Evolutionary conservation across 1,140 invertebrate species (phyloP).

Genomic region (Euura saliciscinereae): DNA sequence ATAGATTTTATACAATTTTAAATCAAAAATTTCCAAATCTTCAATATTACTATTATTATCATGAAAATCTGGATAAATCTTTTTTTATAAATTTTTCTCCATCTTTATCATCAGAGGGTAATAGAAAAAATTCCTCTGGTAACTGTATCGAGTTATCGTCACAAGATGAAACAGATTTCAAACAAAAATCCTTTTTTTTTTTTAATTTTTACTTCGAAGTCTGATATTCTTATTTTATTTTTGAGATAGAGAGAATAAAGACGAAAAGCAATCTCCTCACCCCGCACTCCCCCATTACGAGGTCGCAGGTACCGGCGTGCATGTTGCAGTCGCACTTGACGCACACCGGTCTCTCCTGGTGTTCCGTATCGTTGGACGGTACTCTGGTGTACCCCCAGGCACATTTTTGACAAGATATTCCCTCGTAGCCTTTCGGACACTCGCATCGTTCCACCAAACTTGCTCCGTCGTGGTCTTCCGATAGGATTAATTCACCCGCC

Average conservation of each 20-base stretch:
- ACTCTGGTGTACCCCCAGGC: constrained; percentile 83
- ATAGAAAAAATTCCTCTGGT: not conserved
- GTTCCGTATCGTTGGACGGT: constrained; percentile 63
- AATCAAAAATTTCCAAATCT: too few species aligned
- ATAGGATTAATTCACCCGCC: constrained; percentile 6
- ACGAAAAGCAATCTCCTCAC: constrained; percentile 71
- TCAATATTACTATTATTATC: too few species aligned
- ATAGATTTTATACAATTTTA: too few species aligned
- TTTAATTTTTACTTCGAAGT: too few species aligned
- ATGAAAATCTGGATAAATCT: too few species aligned
- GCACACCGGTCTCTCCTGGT: constrained; percentile 69
- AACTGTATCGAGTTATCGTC: not conserved
- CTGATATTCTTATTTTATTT: too few species aligned
- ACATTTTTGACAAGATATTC: constrained; percentile 85
- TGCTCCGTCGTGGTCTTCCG: constrained; percentile 26
- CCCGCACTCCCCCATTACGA: constrained; percentile 77
- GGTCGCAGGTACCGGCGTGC: constrained; percentile 84
- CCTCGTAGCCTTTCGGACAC: constrained; percentile 72
- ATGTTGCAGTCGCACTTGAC: constrained; percentile 88
- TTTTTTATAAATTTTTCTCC: too few species aligned
- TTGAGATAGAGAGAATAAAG: too few species aligned
- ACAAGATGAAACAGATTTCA: too few species aligned
- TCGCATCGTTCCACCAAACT: constrained; percentile 67
- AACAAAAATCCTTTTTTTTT: too few species aligned
- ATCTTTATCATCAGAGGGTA: too few species aligned